These are phyloP conservation scores for Propithecus perrieri DNA, from an alignment of 2,797 vertebrate genomes.

Conservation along the genomic window DNA sequence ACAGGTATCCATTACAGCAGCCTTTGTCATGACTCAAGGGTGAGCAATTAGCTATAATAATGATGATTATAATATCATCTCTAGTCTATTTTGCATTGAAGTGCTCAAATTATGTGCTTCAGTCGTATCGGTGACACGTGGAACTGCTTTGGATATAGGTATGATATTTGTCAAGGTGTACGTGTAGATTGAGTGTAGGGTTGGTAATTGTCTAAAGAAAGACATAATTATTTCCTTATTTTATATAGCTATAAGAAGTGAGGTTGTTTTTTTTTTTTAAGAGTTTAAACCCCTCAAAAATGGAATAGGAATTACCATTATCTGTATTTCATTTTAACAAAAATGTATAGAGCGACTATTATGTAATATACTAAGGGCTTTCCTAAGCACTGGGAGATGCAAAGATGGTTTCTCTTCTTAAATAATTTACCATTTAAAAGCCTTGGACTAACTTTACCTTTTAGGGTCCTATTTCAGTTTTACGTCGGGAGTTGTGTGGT, in stretches of 20 bases:
- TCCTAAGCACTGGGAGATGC: neutral
- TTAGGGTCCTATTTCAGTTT: neutral
- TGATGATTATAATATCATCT: neutral
- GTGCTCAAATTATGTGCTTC: neutral
- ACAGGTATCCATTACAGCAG: neutral
- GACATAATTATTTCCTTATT: neutral
- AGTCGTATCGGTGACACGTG: neutral
- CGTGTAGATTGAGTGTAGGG: too few relatives aligned
- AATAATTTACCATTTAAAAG: neutral
- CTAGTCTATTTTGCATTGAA: neutral
- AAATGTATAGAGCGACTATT: neutral
- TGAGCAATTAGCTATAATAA: neutral
- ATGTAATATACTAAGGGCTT: neutral
- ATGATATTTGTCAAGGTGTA: neutral
- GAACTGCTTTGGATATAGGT: neutral
- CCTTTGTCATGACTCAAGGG: neutral
- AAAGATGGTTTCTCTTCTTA: neutral
- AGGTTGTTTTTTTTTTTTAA: neutral
- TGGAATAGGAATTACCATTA: neutral
- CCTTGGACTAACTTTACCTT: neutral
- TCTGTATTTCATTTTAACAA: neutral
- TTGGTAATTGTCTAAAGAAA: neutral
- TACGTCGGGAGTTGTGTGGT: neutral
- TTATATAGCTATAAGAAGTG: neutral
- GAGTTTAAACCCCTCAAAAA: neutral